These are phyloP conservation scores for Sussaba pulchella DNA, from an alignment of 2,888 invertebrate species.

Conservation along the genomic window DNA sequence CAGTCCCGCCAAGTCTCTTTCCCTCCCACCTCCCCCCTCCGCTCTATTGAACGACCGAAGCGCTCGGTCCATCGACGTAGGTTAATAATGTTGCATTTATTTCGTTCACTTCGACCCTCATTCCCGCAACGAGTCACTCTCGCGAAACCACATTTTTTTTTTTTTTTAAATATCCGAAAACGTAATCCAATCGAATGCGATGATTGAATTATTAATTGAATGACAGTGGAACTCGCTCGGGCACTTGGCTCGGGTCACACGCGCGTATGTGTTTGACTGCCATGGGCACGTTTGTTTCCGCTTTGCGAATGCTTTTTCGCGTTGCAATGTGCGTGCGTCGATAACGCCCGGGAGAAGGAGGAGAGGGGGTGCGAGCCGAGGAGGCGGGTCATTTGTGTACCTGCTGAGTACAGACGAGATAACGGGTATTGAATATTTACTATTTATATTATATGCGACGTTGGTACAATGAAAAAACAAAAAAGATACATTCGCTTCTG, in stretches of 20 bases:
- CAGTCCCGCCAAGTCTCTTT: neutral
- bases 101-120: constrained; percentile 51
- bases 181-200: constrained; percentile 82
- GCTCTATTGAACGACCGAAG: neutral
- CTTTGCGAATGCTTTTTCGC: constrained; percentile 21
- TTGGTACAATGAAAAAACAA: neutral
- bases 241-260: constrained; percentile 77
- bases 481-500: neutral
- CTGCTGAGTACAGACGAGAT: constrained; percentile 1
- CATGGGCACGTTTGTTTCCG: constrained; percentile 11
- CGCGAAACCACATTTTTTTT: constrained; percentile 70
- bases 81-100: constrained; percentile 75
- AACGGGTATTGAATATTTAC: constrained; percentile 14
- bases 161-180: constrained; percentile 72
- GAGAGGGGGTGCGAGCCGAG: neutral
- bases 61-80: constrained; percentile 11
- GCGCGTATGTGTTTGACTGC: constrained; percentile 65
- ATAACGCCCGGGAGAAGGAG: neutral
- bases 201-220: constrained; percentile 84
- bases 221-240: constrained; percentile 71
- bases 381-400: constrained; percentile 9
- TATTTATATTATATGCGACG: constrained; percentile 9
- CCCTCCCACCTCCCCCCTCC: neutral
- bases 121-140: constrained; percentile 39
- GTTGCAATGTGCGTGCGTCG: neutral